Evolutionary conservation across 2,113 vertebrate genomes (phyloP).

Genomic region (Tonatia bakeri): DNA sequence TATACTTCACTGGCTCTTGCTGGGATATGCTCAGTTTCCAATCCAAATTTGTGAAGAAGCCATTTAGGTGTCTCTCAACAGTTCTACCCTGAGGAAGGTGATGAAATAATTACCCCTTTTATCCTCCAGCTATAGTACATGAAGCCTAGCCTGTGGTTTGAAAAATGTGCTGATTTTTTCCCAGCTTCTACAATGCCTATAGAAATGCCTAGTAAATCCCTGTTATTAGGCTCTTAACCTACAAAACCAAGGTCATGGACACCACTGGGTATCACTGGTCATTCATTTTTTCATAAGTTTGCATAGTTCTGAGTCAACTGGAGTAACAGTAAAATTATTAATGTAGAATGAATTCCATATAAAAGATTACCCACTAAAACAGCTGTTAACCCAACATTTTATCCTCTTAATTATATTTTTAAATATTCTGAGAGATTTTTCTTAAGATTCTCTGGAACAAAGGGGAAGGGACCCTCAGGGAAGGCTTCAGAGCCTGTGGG

Average conservation of each 20-base stretch:
- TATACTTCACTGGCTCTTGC: not conserved
- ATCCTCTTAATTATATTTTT: not conserved
- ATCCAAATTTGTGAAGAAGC: not conserved
- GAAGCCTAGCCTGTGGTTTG: not conserved
- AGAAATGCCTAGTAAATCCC: not conserved
- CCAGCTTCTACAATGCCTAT: not conserved
- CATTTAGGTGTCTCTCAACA: not conserved
- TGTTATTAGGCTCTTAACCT: not conserved
- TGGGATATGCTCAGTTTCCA: not conserved
- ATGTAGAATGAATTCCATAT: not conserved
- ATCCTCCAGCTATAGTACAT: not conserved
- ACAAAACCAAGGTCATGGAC: not conserved
- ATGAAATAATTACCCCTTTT: not conserved
- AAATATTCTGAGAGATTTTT: not conserved
- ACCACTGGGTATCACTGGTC: not conserved
- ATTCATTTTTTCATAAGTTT: not conserved
- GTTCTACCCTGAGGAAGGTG: not conserved
- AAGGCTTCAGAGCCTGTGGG: too few species aligned
- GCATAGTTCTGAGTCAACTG: not conserved
- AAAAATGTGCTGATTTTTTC: not conserved
- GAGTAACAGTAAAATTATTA: constrained; percentile 11
- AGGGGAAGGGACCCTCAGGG: not conserved
- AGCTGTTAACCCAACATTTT: constrained; percentile 3
- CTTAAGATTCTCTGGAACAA: not conserved
- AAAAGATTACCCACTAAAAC: not conserved